Conservation (phyloP, 2,113 vertebrate genomes). For the Bubo bubo region DNA sequence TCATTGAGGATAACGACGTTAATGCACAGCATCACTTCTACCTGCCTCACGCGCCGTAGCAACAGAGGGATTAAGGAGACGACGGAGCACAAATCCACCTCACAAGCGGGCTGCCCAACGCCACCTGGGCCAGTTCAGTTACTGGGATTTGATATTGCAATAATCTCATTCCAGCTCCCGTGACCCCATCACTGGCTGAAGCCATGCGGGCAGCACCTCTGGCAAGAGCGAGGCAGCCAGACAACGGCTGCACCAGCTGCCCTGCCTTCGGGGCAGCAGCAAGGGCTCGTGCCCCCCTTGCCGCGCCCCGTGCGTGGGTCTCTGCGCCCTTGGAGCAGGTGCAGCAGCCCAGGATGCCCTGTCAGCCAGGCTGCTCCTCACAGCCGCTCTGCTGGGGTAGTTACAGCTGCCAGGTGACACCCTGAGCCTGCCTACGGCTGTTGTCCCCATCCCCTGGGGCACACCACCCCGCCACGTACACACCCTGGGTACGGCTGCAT, state of each 20-base stretch:
- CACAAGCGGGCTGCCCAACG: accelerated
- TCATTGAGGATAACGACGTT: neutral
- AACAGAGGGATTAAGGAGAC: neutral
- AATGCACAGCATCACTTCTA: neutral
- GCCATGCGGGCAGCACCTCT: neutral
- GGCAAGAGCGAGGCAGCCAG: neutral
- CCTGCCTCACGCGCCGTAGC: accelerated
- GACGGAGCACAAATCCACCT: neutral
- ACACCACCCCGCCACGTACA: neutral
- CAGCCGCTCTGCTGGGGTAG: accelerated
- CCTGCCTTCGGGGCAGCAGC: neutral
- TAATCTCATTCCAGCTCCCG: neutral
- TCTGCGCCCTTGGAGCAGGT: accelerated
- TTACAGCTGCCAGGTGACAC: neutral
- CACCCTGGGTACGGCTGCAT: neutral
- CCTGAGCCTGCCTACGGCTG: neutral
- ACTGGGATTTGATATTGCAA: neutral
- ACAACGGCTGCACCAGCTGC: neutral
- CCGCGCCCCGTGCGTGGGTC: accelerated
- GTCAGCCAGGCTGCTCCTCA: neutral
- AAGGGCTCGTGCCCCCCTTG: neutral
- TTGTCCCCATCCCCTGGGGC: neutral
- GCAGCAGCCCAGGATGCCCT: neutral
- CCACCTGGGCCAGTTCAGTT: accelerated
- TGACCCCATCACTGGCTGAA: accelerated